Evolutionary conservation across 2,113 vertebrate species (phyloP).

Genomic region (Serinus canaria): DNA sequence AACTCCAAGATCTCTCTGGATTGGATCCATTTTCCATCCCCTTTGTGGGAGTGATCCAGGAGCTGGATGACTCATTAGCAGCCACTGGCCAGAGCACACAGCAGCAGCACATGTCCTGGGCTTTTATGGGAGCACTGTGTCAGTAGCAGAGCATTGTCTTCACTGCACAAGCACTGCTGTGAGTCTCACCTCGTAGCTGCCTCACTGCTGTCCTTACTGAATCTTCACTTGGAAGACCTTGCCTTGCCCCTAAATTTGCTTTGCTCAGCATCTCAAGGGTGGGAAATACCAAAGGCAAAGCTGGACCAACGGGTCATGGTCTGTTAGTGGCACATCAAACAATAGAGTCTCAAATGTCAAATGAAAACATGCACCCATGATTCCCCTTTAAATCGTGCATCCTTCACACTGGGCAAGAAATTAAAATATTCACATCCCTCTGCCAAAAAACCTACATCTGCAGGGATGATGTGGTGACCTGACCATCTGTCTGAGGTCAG

Average conservation of each 20-base stretch:
- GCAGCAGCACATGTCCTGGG: background rate
- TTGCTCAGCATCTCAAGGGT: background rate
- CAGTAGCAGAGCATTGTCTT: background rate
- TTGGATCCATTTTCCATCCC: conserved; percentile 13
- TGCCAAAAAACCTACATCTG: background rate
- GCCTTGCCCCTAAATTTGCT: background rate
- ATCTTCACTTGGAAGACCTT: background rate
- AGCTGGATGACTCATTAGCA: conserved; percentile 40
- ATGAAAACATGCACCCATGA: background rate
- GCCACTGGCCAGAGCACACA: background rate
- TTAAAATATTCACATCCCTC: background rate
- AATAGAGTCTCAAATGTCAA: background rate
- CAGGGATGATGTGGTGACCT: background rate
- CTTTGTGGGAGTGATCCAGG: conserved; percentile 8
- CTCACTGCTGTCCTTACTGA: background rate
- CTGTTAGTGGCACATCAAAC: background rate
- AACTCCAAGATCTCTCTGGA: conserved; percentile 52
- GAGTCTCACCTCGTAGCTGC: background rate
- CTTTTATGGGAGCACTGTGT: background rate
- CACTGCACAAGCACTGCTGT: background rate
- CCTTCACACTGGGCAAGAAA: background rate
- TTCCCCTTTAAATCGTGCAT: background rate
- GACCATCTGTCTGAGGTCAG: background rate
- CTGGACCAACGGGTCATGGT: background rate
- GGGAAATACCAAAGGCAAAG: background rate